Percentiles rank a stretch among this genome's conserved stretches.
phyloP scores from a whole-genome alignment of 2,797 vertebrate genomes.

The Scyliorhinus canicula region DNA sequence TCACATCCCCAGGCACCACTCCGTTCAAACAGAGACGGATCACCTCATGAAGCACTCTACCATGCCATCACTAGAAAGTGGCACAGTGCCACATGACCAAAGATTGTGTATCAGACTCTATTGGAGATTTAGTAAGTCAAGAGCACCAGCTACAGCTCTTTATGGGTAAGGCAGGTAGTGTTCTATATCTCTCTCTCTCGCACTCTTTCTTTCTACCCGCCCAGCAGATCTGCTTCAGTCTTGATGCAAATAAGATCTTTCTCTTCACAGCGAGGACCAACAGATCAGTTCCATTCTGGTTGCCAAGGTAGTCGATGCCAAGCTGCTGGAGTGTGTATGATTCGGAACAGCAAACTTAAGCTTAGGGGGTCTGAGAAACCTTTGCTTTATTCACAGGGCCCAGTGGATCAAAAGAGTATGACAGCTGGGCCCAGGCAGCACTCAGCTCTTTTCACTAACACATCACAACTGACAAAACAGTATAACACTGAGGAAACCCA shows the following conservation, averaged over 20 bases:
- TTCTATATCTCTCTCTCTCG: not conserved
- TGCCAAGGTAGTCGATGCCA: not conserved
- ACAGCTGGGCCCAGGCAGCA: not conserved
- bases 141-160: conserved; percentile 15
- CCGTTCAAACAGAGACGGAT: not conserved
- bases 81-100: not conserved
- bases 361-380: not conserved
- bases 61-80: not conserved
- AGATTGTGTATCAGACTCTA: not conserved
- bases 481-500: too few species aligned
- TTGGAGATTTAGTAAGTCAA: not conserved
- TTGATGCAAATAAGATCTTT: not conserved
- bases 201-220: not conserved
- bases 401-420: not conserved
- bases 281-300: not conserved
- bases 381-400: not conserved
- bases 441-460: not conserved
- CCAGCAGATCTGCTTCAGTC: not conserved
- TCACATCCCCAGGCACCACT: not conserved
- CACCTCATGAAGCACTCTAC: not conserved
- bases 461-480: not conserved
- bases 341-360: not conserved
- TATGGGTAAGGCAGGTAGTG: not conserved
- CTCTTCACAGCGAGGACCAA: not conserved
- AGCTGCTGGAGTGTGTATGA: not conserved